Evolutionary conservation across 2,888 invertebrate species (phyloP).

Genomic region (Dromius quadrimaculatus): DNA sequence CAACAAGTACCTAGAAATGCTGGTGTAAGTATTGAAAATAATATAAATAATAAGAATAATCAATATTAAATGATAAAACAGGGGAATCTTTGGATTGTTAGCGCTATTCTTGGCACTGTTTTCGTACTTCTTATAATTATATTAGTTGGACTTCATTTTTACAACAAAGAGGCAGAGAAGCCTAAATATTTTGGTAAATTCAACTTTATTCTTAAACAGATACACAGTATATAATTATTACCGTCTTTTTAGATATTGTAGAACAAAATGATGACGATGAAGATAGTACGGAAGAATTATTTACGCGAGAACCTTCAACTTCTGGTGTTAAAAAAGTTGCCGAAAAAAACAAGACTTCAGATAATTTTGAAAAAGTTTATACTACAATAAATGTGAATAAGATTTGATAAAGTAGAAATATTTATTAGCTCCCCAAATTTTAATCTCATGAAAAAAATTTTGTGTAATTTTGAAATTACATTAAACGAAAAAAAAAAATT

Average conservation of each 20-base stretch:
- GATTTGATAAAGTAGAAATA: conserved; percentile 6
- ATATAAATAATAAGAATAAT: no score
- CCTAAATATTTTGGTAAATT: conserved; percentile 47
- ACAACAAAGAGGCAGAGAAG: conserved; percentile 27
- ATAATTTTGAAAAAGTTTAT: conserved; percentile 49
- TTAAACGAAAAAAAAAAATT: conserved; percentile 47
- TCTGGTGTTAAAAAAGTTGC: conserved; percentile 24
- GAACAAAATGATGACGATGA: conserved; percentile 56
- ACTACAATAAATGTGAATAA: conserved; percentile 45
- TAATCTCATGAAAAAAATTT: neutral
- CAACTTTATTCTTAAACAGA: neutral
- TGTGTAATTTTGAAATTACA: conserved; percentile 45
- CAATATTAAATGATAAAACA: conserved; percentile 2
- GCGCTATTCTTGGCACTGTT: conserved; percentile 28
- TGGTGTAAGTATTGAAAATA: neutral
- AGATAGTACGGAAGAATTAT: conserved; percentile 57
- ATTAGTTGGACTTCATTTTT: conserved; percentile 34
- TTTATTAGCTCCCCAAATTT: neutral
- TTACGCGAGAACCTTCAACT: conserved; percentile 52
- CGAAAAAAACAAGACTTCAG: conserved; percentile 10
- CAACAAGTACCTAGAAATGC: neutral
- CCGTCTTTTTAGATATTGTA: conserved; percentile 32
- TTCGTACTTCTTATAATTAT: conserved; percentile 38
- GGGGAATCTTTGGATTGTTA: conserved; percentile 43
- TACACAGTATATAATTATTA: neutral